Percentiles rank a stretch among this genome's conserved stretches.
Evolutionary conservation across 2,797 vertebrate genomes (phyloP).

Genomic region (Molossus alvarezi): DNA sequence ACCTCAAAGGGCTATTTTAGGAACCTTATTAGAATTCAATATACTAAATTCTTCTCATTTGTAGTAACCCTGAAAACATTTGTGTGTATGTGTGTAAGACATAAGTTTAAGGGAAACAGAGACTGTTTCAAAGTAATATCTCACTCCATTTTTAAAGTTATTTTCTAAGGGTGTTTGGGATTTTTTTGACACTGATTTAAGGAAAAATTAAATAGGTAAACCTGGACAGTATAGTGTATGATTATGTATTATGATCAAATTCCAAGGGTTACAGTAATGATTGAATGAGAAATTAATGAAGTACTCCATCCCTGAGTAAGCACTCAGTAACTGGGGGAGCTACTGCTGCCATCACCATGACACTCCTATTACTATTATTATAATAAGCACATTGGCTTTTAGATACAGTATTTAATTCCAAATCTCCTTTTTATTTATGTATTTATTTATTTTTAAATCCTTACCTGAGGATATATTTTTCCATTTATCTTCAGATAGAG

Average conservation of each 20-base stretch:
- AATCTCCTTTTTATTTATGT: not conserved
- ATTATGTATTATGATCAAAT: not conserved
- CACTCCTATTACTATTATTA: not conserved
- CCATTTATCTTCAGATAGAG: too few relatives aligned
- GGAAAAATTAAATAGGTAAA: not conserved
- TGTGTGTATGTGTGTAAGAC: not conserved
- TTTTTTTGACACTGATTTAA: not conserved
- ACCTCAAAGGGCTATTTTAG: constrained; percentile 46
- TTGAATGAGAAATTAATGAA: not conserved
- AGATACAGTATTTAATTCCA: not conserved
- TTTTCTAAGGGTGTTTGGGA: constrained; percentile 29
- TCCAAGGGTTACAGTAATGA: not conserved
- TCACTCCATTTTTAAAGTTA: constrained; percentile 30
- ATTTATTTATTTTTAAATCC: too few relatives aligned
- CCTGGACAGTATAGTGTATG: not conserved
- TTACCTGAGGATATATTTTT: too few relatives aligned
- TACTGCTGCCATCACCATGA: not conserved
- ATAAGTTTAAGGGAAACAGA: not conserved
- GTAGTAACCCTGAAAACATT: not conserved
- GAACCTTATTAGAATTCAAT: constrained; percentile 46
- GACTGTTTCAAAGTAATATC: constrained; percentile 5
- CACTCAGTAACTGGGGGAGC: not conserved
- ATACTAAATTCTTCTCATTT: constrained; percentile 21
- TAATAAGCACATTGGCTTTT: not conserved
- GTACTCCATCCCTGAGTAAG: not conserved